A percentile compares a stretch with the other conserved stretches of the same genome.
Evolutionary conservation across 2,113 vertebrate species (phyloP).

Genomic region (Aspiorhynchus laticeps): DNA sequence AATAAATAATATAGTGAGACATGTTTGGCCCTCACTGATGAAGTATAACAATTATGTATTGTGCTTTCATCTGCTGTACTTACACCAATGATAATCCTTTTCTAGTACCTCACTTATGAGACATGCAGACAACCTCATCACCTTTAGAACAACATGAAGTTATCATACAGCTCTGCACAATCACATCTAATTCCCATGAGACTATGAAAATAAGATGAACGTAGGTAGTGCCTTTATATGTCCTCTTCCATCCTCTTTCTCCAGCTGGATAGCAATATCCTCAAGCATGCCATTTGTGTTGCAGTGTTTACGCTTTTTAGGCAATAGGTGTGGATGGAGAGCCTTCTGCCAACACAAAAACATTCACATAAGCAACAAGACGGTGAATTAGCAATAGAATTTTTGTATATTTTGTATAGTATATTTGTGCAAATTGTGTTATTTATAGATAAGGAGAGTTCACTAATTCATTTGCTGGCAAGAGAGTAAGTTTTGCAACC

Average conservation of each 20-base stretch:
- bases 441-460: too few species aligned
- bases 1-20: not conserved
- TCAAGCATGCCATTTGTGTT: conserved; percentile 44
- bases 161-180: not conserved
- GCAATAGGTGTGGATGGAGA: conserved; percentile 53
- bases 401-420: too few species aligned
- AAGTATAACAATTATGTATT: not conserved
- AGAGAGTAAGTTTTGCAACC: too few species aligned
- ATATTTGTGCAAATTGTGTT: too few species aligned
- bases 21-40: not conserved
- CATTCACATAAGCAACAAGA: too few species aligned
- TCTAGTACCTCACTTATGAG: conserved; percentile 58
- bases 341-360: too few species aligned
- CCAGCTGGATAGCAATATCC: conserved; percentile 60
- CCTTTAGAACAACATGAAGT: conserved; percentile 56
- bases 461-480: too few species aligned
- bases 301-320: conserved; percentile 10
- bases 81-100: conserved; percentile 74
- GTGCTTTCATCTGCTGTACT: conserved; percentile 58
- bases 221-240: conserved; percentile 58
- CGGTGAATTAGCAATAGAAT: too few species aligned
- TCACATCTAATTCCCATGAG: not conserved
- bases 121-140: conserved; percentile 62
- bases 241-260: conserved; percentile 61
- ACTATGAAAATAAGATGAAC: not conserved